A percentile compares a stretch with the other conserved stretches of the same genome.
phyloP scores from a whole-genome alignment of 2,113 vertebrate species.

The Caracal caracal region DNA sequence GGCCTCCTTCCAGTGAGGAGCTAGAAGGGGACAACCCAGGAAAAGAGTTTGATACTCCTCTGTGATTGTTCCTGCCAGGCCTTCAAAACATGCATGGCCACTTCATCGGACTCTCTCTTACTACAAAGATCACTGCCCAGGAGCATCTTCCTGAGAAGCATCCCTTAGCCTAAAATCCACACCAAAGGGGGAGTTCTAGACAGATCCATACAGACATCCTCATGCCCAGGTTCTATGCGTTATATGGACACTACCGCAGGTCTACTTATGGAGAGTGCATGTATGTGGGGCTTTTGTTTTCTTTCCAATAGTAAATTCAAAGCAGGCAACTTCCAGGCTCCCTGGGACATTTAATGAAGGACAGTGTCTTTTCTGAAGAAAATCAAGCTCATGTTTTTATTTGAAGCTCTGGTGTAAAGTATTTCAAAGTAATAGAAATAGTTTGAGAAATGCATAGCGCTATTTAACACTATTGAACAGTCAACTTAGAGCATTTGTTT shows the following conservation, averaged over 20 bases:
- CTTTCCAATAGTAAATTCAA: conserved; percentile 74
- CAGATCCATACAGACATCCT: conserved; percentile 72
- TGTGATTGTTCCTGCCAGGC: conserved; percentile 85
- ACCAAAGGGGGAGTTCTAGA: conserved; percentile 78
- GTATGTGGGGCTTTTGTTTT: conserved; percentile 72
- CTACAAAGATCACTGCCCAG: conserved; percentile 81
- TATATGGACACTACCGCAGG: conserved; percentile 79
- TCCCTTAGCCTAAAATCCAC: conserved; percentile 77
- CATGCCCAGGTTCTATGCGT: conserved; percentile 72
- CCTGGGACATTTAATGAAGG: conserved; percentile 82
- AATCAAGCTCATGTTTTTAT: conserved; percentile 77
- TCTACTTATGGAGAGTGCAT: conserved; percentile 79
- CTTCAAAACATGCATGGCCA: conserved; percentile 34
- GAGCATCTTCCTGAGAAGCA: conserved; percentile 81
- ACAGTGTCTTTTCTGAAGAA: conserved; percentile 81
- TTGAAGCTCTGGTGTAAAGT: conserved; percentile 80
- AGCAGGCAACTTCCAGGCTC: conserved; percentile 77
- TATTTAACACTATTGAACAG: conserved; percentile 75
- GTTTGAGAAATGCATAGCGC: conserved; percentile 70
- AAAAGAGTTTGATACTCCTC: conserved; percentile 93
- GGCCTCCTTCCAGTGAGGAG: conserved; percentile 91
- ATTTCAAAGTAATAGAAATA: conserved; percentile 78
- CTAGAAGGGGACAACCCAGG: conserved; percentile 89
- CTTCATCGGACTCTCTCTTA: conserved; percentile 52
- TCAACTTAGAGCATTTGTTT: conserved; percentile 74